These are phyloP conservation scores for Acronicta psi DNA, from an alignment of 2,888 invertebrate species.

Conservation along the genomic window DNA sequence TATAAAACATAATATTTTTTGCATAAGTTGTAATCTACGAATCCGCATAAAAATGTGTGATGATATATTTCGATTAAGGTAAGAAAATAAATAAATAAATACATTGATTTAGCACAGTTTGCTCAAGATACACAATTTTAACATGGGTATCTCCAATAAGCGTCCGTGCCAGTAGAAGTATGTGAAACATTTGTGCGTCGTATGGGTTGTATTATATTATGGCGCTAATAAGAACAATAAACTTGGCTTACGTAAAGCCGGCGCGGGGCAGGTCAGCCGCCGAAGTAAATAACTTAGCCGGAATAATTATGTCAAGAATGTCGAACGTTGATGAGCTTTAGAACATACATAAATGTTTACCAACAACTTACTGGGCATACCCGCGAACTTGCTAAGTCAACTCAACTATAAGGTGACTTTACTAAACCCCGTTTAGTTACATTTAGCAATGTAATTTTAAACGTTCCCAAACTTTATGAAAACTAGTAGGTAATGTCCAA, in stretches of 20 bases:
- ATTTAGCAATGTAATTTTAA: conserved; percentile 14
- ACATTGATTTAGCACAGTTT: no score
- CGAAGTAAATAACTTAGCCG: conserved; percentile 13
- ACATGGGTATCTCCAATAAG: conserved; percentile 5
- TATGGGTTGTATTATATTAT: conserved; percentile 37
- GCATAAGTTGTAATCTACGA: conserved; percentile 4
- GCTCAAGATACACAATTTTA: not conserved
- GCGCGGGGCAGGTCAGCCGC: conserved; percentile 6
- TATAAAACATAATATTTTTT: not conserved
- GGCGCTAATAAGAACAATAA: conserved; percentile 52
- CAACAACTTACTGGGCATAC: conserved; percentile 32
- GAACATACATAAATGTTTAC: conserved; percentile 32
- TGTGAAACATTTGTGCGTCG: no score
- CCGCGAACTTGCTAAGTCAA: conserved; percentile 8
- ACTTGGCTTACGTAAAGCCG: conserved; percentile 37
- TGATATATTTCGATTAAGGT: no score
- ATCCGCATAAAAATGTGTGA: conserved; percentile 6
- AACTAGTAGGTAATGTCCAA: not conserved
- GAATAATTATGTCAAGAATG: conserved; percentile 46
- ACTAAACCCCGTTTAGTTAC: conserved; percentile 13
- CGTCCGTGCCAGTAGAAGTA: conserved; percentile 3
- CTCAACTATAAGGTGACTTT: conserved; percentile 12
- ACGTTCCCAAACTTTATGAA: conserved; percentile 11
- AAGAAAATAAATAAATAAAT: no score
- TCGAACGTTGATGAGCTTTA: conserved; percentile 26